Percentiles rank a stretch among this genome's conserved stretches.
Conservation (phyloP, 2,888 invertebrate genomes). For the Cacoxenus indagator region DNA sequence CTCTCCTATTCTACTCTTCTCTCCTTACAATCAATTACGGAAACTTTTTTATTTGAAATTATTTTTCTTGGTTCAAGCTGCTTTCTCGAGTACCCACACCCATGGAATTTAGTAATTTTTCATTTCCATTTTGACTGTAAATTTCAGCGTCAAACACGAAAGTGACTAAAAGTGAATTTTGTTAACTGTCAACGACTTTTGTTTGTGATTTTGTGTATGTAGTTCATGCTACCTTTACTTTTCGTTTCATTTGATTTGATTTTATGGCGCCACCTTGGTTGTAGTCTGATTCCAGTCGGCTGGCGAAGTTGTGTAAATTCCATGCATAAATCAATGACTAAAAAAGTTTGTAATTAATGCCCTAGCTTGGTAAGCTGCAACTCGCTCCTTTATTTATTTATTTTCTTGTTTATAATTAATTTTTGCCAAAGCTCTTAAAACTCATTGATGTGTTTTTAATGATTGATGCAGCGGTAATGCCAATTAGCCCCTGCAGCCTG, state of each 20-base stretch:
- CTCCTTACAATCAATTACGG: conserved; percentile 17
- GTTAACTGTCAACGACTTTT: conserved; percentile 16
- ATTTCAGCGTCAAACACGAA: conserved; percentile 10
- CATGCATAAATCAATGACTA: conserved; percentile 17
- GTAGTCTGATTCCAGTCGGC: no score
- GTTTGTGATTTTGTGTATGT: background rate
- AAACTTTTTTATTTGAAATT: conserved; percentile 29
- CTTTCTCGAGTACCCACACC: background rate
- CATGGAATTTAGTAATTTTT: conserved; percentile 3
- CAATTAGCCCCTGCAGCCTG: no score
- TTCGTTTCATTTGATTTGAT: conserved; percentile 10
- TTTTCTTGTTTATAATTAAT: no score
- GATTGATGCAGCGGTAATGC: no score
- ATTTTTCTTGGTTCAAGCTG: conserved; percentile 21
- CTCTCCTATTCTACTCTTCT: background rate
- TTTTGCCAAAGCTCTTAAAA: no score
- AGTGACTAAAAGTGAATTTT: conserved; percentile 18
- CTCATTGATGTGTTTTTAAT: no score
- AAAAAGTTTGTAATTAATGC: conserved; percentile 9
- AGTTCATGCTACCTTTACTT: background rate
- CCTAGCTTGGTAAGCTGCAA: background rate
- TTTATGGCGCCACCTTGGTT: conserved; percentile 8
- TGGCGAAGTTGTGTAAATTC: no score
- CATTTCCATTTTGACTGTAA: conserved; percentile 11
- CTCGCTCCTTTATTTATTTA: no score